Percentiles rank a stretch among this genome's conserved stretches.
These are phyloP conservation scores for Sinocyclocheilus grahami DNA, from an alignment of 2,113 vertebrate species.

Conservation along the genomic window DNA sequence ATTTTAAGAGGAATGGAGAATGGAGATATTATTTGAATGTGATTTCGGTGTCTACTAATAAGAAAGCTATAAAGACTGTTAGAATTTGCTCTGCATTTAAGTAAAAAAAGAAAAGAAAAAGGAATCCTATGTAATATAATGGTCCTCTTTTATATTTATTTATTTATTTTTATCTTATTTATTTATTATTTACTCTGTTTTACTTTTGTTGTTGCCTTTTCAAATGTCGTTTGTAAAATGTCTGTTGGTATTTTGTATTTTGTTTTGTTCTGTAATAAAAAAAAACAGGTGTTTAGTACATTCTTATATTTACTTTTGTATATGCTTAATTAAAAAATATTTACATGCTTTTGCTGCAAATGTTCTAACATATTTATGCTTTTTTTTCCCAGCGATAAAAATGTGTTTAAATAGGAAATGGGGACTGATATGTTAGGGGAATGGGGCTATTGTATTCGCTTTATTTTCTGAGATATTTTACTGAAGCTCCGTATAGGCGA, in stretches of 20 bases:
- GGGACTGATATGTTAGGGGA: background rate
- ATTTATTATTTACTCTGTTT: background rate
- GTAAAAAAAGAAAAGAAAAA: too few relatives aligned
- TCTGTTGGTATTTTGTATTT: too few relatives aligned
- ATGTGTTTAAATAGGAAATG: background rate
- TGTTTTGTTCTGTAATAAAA: too few relatives aligned
- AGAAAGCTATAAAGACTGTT: background rate
- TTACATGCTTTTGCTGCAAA: too few relatives aligned
- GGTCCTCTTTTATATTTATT: background rate
- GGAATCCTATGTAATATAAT: background rate
- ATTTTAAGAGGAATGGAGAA: background rate
- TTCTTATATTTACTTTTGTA: too few relatives aligned
- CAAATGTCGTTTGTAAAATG: too few relatives aligned
- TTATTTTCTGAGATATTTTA: background rate
- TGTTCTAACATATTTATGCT: too few relatives aligned
- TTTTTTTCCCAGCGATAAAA: background rate
- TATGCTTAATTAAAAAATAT: background rate
- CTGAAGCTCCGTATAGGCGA: background rate
- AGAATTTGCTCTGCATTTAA: background rate
- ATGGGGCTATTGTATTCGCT: background rate
- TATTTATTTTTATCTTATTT: background rate
- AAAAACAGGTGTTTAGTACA: background rate
- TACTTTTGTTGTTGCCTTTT: too few relatives aligned
- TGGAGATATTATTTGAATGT: background rate
- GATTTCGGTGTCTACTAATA: background rate